These are phyloP conservation scores for Anagrus nilaparvatae DNA, from an alignment of 1,140 invertebrate species.

Conservation along the genomic window DNA sequence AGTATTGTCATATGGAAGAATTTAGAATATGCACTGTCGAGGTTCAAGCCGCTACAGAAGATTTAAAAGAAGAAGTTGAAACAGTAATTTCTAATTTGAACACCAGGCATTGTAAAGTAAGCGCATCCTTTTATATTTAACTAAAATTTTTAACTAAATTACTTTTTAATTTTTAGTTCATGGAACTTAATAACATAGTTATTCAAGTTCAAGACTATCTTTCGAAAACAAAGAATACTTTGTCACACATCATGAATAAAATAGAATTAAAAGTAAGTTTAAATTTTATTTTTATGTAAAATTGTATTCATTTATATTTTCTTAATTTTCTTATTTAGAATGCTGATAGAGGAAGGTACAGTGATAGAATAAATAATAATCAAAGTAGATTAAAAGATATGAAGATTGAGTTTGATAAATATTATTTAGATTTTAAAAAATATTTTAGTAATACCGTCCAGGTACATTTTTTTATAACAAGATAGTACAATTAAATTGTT, in stretches of 20 bases:
- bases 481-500: too few species aligned
- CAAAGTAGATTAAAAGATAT: slow-evolving; percentile 31
- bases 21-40: slow-evolving; percentile 36
- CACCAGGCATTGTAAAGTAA: slow-evolving; percentile 29
- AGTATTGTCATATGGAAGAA: slow-evolving; percentile 37
- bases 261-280: slow-evolving; percentile 29
- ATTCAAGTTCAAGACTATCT: slow-evolving; percentile 27
- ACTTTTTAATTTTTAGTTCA: slow-evolving; percentile 21
- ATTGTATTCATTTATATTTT: slow-evolving; percentile 7
- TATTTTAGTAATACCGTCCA: slow-evolving; percentile 20
- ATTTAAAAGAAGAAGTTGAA: slow-evolving; percentile 35
- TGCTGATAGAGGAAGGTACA: slow-evolving; percentile 27
- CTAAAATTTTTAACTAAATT: neutral
- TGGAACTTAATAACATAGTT: slow-evolving; percentile 25
- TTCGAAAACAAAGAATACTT: slow-evolving; percentile 23
- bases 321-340: slow-evolving; percentile 21
- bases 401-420: slow-evolving; percentile 35
- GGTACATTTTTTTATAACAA: too few species aligned
- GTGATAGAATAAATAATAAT: slow-evolving; percentile 26
- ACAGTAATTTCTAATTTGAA: slow-evolving; percentile 27
- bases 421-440: slow-evolving; percentile 23
- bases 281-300: slow-evolving; percentile 5
- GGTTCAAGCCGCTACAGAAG: slow-evolving; percentile 36
- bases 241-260: slow-evolving; percentile 23
- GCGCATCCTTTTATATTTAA: slow-evolving; percentile 5